These are phyloP conservation scores for Xiphophorus birchmanni DNA, from an alignment of 2,797 vertebrate genomes.

Conservation along the genomic window DNA sequence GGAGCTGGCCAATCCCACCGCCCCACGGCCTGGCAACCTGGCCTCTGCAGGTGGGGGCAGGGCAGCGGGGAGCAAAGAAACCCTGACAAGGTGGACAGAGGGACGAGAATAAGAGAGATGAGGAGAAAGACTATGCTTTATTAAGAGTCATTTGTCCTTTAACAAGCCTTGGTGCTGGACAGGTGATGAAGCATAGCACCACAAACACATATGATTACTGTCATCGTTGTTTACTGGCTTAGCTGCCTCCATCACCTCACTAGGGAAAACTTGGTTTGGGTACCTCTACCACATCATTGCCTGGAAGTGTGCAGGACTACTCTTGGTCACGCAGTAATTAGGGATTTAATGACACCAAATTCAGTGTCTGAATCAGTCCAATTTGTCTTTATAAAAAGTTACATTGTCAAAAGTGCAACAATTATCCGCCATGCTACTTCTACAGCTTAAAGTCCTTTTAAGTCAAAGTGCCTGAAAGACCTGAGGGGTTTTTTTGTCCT, in stretches of 20 bases:
- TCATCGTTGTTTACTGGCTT: constrained; percentile 74
- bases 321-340: constrained; percentile 42
- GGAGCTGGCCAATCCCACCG: constrained; percentile 70
- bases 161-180: constrained; percentile 79
- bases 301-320: constrained; percentile 24
- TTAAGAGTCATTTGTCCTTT: constrained; percentile 84
- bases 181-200: constrained; percentile 80
- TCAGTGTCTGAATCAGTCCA: constrained; percentile 26
- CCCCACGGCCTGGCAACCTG: constrained; percentile 66
- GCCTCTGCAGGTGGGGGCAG: constrained; percentile 70
- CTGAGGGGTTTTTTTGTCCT: background rate
- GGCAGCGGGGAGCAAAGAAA: constrained; percentile 54
- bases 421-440: background rate
- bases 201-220: constrained; percentile 82
- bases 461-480: background rate
- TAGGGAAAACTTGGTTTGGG: constrained; percentile 69
- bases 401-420: background rate
- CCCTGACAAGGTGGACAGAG: constrained; percentile 53
- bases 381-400: background rate
- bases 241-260: constrained; percentile 71
- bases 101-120: constrained; percentile 44
- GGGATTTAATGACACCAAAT: constrained; percentile 16
- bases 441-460: background rate
- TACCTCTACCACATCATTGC: constrained; percentile 34
- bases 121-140: constrained; percentile 74